Conservation (phyloP, 2,113 vertebrate genomes). For the Leptobrachium leishanense region DNA sequence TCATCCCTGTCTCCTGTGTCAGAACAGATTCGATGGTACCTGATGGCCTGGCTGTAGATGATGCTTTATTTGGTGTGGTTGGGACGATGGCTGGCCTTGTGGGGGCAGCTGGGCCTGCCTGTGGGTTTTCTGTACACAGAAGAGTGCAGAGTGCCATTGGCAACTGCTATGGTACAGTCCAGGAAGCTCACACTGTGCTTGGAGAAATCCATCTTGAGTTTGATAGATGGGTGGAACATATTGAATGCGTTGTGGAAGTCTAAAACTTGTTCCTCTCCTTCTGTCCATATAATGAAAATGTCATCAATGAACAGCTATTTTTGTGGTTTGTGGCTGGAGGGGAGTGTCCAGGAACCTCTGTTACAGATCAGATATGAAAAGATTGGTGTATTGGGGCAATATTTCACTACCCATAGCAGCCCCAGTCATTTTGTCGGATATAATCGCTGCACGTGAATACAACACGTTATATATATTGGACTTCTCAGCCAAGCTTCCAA, state of each 20-base stretch:
- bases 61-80: background rate
- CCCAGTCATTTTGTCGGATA: no score
- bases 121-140: background rate
- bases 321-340: background rate
- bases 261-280: background rate
- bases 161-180: background rate
- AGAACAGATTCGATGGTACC: no score
- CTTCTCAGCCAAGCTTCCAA: no score
- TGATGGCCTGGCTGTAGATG: background rate
- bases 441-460: no score
- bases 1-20: no score
- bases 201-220: background rate
- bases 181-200: background rate
- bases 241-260: background rate
- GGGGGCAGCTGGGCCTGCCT: background rate
- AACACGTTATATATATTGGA: no score
- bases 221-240: background rate
- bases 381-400: background rate
- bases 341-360: background rate
- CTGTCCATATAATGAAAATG: constrained; percentile 1
- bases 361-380: background rate
- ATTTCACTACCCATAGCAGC: background rate
- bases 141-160: background rate
- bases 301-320: background rate
- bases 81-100: background rate